Evolutionary conservation across 23 tunicate species (phyloP), one percentile per base, ranked within the genome.

Genomic region (Halocynthia aurantium): DNA sequence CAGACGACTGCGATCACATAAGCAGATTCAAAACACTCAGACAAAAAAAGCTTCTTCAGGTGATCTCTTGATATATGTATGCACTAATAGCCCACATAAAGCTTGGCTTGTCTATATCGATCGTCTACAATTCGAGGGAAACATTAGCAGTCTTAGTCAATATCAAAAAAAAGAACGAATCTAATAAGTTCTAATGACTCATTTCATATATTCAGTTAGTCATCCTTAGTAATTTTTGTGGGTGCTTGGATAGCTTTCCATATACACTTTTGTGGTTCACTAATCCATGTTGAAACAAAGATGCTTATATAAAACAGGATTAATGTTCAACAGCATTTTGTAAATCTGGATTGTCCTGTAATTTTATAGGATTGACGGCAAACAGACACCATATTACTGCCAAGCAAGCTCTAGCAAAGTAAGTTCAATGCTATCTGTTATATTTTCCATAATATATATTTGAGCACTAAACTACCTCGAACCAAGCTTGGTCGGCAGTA

Each of bases 401-500:
- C 64, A 74, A 74, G 40, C 78, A 74, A 74, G 61, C 57, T 52
- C 22, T 74, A 8, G 78, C 78, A 5, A 74, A 74, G 78, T 74
- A 56, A 53, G 78, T 74, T 19, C 40, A 10, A 40, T 72, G 19
- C 21, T 17, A 15, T 68, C 72, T 15, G 17, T 11, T 74, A 7
- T 31, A 0, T 31, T 31, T 31, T 31, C 4, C 44, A 31, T 31
- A 31, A 0, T 31, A 31, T 31, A 31, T 31, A 31, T 31, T 31
- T 31, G 44, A 31, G 44, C 44, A 31, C 44, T 31, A 4, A 31
- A 31, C 44, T 0, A 4, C 44, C 44, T 4, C 44, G 4, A 0
- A 31, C 44, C 44, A 1, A 31, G 44, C 1, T 31, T 31, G 44
- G 44, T 31, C 44, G 44, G 44, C 44, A 31, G 44, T 31, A 31